phyloP scores from a whole-genome alignment of 2,113 vertebrate genomes.

The Charina bottae region DNA sequence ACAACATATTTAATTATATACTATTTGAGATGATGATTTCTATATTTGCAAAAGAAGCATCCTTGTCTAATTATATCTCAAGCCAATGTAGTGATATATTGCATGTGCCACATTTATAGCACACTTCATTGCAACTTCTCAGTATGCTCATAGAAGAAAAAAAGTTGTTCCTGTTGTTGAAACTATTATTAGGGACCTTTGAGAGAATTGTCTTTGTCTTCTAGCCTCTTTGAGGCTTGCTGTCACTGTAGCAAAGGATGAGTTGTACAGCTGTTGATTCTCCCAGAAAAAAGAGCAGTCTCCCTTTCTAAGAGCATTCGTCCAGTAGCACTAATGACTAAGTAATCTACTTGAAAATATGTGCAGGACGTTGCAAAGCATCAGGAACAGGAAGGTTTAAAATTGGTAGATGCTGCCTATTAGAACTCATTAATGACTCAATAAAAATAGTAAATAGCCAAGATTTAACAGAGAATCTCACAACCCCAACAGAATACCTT shows the following conservation, averaged over 20 bases:
- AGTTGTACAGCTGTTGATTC: neutral
- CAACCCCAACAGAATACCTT: too few species aligned
- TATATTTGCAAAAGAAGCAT: neutral
- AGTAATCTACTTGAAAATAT: neutral
- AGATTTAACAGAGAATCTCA: too few species aligned
- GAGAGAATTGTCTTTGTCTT: rapidly evolving
- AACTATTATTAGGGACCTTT: neutral
- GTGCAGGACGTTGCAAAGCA: neutral
- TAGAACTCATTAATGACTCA: rapidly evolving
- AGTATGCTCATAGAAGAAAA: neutral
- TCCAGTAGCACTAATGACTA: neutral
- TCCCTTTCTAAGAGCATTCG: neutral
- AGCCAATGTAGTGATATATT: neutral
- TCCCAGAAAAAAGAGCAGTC: neutral
- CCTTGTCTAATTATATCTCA: neutral
- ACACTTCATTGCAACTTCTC: neutral
- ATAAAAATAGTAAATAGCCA: constrained; percentile 6
- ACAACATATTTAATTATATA: neutral
- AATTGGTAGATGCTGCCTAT: neutral
- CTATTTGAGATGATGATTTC: neutral
- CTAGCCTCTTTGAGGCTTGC: constrained; percentile 1
- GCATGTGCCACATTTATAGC: neutral
- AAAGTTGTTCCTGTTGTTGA: neutral
- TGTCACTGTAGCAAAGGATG: neutral
- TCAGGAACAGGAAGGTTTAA: neutral